Percentiles rank a stretch among this genome's conserved stretches.
These are phyloP conservation scores for Pseudomyrmex cubaensis DNA, from an alignment of 1,140 invertebrate species.

Conservation along the genomic window DNA sequence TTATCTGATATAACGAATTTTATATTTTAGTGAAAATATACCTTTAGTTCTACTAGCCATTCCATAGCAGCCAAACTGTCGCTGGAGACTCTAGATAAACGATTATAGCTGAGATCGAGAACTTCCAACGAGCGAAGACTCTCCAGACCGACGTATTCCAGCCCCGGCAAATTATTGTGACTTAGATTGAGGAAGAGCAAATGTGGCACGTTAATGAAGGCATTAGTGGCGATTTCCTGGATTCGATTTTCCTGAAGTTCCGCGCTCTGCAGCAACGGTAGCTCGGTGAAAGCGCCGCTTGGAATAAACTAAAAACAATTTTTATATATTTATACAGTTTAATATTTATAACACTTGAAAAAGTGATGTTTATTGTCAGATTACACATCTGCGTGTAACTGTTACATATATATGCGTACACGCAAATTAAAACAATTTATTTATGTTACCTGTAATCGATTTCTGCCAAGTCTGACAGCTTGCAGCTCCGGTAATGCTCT, in stretches of 20 bases:
- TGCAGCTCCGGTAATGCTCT: slow-evolving; percentile 91
- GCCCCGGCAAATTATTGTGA: slow-evolving; percentile 89
- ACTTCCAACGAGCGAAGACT: slow-evolving; percentile 92
- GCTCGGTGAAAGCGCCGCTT: slow-evolving; percentile 90
- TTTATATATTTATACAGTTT: not conserved
- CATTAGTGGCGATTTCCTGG: slow-evolving; percentile 89
- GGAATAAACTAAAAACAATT: slow-evolving; percentile 84
- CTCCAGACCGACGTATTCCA: slow-evolving; percentile 90
- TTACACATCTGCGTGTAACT: too few species aligned
- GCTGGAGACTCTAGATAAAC: slow-evolving; percentile 88
- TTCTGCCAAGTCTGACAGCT: slow-evolving; percentile 91
- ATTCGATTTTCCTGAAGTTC: slow-evolving; percentile 93
- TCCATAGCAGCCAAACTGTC: slow-evolving; percentile 89
- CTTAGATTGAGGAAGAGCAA: slow-evolving; percentile 93
- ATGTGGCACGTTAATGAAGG: slow-evolving; percentile 91
- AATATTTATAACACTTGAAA: slow-evolving; percentile 14
- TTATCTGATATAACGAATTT: not conserved
- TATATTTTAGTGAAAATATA: slow-evolving; percentile 64
- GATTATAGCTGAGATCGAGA: slow-evolving; percentile 92
- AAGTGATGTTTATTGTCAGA: not conserved
- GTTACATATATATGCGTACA: too few species aligned
- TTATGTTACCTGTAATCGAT: slow-evolving; percentile 87
- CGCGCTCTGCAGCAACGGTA: slow-evolving; percentile 90
- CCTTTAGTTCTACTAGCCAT: slow-evolving; percentile 93
- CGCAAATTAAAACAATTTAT: not conserved